These are phyloP conservation scores for Heliconius ethilla DNA, from an alignment of 2,888 invertebrate genomes.

Conservation along the genomic window DNA sequence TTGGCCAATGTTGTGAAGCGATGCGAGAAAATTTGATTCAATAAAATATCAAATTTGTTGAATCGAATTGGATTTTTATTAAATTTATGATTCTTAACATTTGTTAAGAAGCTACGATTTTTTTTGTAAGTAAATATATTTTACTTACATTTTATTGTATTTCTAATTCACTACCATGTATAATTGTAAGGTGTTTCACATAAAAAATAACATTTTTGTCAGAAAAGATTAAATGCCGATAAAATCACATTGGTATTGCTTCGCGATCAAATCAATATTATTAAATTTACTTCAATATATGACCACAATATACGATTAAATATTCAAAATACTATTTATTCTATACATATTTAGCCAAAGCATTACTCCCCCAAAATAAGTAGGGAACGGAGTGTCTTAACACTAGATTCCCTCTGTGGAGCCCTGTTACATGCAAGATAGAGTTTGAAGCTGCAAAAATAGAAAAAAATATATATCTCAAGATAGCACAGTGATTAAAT, in stretches of 20 bases:
- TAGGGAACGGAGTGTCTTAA: background rate
- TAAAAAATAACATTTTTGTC: background rate
- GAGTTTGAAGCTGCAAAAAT: background rate
- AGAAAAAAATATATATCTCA: conserved; percentile 13
- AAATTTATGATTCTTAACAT: no score
- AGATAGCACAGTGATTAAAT: background rate
- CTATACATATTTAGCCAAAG: no score
- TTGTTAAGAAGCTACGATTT: no score
- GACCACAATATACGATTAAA: no score
- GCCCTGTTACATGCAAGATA: background rate
- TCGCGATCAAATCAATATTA: background rate
- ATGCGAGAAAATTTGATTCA: background rate
- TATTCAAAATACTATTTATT: no score
- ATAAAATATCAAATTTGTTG: background rate
- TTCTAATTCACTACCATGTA: background rate
- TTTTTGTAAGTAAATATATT: background rate
- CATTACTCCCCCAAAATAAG: background rate
- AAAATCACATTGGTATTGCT: background rate
- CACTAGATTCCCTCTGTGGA: background rate
- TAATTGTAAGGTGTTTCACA: no score
- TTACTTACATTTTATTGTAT: background rate
- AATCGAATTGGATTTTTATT: background rate
- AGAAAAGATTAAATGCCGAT: background rate
- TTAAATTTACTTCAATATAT: no score
- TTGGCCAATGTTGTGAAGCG: background rate